A percentile compares a stretch with the other conserved stretches of the same genome.
These are phyloP conservation scores for Chrysaora quinquecirrha DNA, from an alignment of 30 jellyfish, hydroid and myxozoan genomes.

Conservation along the genomic window DNA sequence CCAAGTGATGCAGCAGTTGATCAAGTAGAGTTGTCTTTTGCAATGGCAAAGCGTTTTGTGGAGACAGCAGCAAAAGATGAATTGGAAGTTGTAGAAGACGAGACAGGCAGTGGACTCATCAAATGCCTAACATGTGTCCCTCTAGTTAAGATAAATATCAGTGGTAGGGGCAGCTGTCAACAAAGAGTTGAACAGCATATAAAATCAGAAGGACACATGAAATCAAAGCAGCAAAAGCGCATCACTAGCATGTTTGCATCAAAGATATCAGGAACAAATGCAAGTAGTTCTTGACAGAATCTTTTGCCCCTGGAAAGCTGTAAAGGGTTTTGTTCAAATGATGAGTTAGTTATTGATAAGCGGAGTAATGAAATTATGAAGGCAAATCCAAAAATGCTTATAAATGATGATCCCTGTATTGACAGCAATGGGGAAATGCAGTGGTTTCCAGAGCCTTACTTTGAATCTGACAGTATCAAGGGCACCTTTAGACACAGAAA, in stretches of 20 bases:
- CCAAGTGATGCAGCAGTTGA: too few species aligned
- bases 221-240: conserved; percentile 20
- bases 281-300: neutral
- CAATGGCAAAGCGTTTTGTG: conserved; percentile 12
- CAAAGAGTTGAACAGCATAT: conserved; percentile 11
- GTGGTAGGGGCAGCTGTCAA: conserved; percentile 21
- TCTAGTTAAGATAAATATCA: conserved; percentile 1
- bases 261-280: neutral
- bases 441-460: too few species aligned
- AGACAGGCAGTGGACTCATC: conserved; percentile 11
- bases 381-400: too few species aligned
- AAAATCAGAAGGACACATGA: conserved; percentile 10
- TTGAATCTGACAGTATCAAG: neutral
- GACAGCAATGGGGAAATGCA: too few species aligned
- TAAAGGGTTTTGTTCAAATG: too few species aligned
- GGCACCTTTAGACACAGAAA: conserved; percentile 16
- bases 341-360: too few species aligned
- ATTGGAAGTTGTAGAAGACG: conserved; percentile 12
- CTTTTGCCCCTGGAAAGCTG: conserved; percentile 16
- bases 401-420: too few species aligned
- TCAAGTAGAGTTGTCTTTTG: too few species aligned
- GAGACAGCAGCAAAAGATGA: conserved; percentile 7
- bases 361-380: neutral
- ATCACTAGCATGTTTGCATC: conserved; percentile 5
- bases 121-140: conserved; percentile 13